These are phyloP conservation scores for Arizona elegans DNA, from an alignment of 2,113 vertebrate genomes.

Conservation along the genomic window DNA sequence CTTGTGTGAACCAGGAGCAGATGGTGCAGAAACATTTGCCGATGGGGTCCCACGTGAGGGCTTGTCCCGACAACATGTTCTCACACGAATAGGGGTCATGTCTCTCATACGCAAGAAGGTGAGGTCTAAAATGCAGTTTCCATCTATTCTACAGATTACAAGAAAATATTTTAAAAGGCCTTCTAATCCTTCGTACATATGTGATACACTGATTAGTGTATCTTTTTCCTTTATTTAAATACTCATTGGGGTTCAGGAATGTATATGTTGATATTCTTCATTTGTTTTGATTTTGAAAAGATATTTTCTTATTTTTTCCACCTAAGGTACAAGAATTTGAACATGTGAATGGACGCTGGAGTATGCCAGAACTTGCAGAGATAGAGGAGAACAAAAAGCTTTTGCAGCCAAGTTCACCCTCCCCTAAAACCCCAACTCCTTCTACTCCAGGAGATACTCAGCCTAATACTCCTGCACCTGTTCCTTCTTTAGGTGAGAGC, in stretches of 20 bases:
- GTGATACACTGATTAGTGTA: background rate
- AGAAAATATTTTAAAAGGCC: background rate
- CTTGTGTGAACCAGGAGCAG: conserved; percentile 94
- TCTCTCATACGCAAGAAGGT: conserved; percentile 98
- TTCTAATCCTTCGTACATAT: background rate
- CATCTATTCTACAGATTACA: background rate
- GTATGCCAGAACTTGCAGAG: conserved; percentile 96
- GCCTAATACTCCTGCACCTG: conserved; percentile 88
- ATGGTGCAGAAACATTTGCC: conserved; percentile 96
- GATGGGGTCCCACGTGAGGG: conserved; percentile 96
- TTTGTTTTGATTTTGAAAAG: background rate
- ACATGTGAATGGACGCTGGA: conserved; percentile 97
- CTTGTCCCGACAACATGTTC: conserved; percentile 92
- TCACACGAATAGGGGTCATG: conserved; percentile 98
- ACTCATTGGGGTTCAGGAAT: background rate
- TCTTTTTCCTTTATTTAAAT: background rate
- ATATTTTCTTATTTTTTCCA: background rate
- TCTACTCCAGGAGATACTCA: conserved; percentile 95
- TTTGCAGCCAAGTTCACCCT: conserved; percentile 83
- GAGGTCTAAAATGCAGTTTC: background rate
- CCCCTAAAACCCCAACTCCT: conserved; percentile 78
- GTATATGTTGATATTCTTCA: background rate
- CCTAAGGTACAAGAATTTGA: conserved; percentile 96
- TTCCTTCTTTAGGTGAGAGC: conserved; percentile 69
- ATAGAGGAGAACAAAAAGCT: conserved; percentile 94